phyloP scores from a whole-genome alignment of 2,797 vertebrate species.

The Naso thynnoides region DNA sequence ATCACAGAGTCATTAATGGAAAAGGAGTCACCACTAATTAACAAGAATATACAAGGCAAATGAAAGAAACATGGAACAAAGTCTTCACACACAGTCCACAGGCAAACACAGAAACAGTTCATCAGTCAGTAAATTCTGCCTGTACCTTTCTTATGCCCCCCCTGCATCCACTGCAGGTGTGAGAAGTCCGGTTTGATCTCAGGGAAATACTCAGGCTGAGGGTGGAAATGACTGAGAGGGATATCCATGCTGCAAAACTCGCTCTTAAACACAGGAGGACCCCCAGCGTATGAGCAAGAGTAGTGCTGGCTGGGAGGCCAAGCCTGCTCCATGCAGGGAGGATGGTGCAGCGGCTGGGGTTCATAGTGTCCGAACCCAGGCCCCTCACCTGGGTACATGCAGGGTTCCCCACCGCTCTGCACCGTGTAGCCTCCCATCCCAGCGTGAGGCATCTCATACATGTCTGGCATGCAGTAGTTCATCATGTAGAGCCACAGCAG shows the following conservation, averaged over 20 bases:
- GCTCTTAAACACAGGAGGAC: constrained; percentile 86
- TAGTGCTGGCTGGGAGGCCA: constrained; percentile 92
- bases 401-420: constrained; percentile 88
- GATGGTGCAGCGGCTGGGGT: constrained; percentile 88
- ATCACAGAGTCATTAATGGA: constrained; percentile 53
- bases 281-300: constrained; percentile 89
- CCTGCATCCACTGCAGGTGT: constrained; percentile 92
- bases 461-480: constrained; percentile 94
- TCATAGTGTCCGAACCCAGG: constrained; percentile 87
- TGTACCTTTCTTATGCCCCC: constrained; percentile 93
- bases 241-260: constrained; percentile 93
- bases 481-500: constrained; percentile 70
- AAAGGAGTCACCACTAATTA: constrained; percentile 21
- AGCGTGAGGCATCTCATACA: constrained; percentile 89
- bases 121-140: neutral
- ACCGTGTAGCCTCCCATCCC: constrained; percentile 85
- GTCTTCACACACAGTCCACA: neutral
- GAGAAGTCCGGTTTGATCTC: constrained; percentile 91
- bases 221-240: constrained; percentile 90
- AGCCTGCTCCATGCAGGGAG: constrained; percentile 93
- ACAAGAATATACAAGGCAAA: neutral
- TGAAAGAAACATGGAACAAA: neutral
- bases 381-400: constrained; percentile 90
- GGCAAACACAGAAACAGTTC: neutral
- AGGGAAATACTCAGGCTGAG: constrained; percentile 90